These are phyloP conservation scores for Meghimatium bilineatum DNA, from an alignment of 2,888 invertebrate genomes.

Conservation along the genomic window DNA sequence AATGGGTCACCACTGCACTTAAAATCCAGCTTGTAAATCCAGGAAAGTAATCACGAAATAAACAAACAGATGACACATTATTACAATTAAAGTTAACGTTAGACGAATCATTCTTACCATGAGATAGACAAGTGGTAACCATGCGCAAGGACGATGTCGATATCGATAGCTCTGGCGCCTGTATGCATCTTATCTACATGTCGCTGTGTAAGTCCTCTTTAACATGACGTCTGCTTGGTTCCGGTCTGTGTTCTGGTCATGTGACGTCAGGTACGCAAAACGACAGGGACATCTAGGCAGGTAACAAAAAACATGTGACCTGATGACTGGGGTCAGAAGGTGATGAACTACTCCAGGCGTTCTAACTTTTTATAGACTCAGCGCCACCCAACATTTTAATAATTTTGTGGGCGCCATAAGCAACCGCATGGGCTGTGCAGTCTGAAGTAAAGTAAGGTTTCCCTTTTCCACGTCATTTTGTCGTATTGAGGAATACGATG, in stretches of 20 bases:
- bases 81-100: background rate
- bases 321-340: too few species aligned
- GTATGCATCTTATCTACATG: background rate
- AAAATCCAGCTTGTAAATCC: background rate
- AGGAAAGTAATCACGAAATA: background rate
- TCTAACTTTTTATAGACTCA: too few species aligned
- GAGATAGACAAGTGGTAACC: background rate
- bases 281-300: background rate
- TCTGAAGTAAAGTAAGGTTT: too few species aligned
- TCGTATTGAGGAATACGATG: too few species aligned
- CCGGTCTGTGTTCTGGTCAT: slow-evolving; percentile 15
- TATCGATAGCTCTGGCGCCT: background rate
- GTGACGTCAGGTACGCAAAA: background rate
- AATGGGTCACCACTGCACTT: background rate
- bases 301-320: background rate
- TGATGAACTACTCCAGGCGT: too few species aligned
- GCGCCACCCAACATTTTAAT: too few species aligned
- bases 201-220: background rate
- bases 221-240: slow-evolving; percentile 10
- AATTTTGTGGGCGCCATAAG: too few species aligned
- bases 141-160: background rate
- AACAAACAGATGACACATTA: background rate
- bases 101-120: background rate
- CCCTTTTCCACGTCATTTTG: too few species aligned
- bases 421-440: too few species aligned